Base-by-base conservation (phyloP, 1,140 invertebrate genomes). In the Chlorops oryzae region DNA sequence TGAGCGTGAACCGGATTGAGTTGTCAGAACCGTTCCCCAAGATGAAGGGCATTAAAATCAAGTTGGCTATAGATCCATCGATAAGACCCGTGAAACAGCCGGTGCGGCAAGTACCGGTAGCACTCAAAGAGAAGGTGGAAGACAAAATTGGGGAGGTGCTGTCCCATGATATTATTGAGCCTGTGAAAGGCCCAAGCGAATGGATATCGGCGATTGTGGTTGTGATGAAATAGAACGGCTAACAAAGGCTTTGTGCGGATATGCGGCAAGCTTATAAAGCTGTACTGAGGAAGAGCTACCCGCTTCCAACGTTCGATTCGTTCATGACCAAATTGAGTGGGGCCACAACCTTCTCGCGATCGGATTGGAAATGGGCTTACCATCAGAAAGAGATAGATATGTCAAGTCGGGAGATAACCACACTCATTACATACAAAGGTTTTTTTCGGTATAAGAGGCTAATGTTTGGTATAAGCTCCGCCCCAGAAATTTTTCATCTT, bases 171-270 rank as follows among this genome's bases (percentile, higher is more conserved):
- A n/a, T n/a, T n/a, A n/a, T n/a, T n/a, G 70, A 73, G 47, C 1
- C 12, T 24, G 52, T 57, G 9, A 47, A 52, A 13, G 49, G 44
- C 17, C 38, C 49, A 12, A 43, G 59, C 9, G 41, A 34, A 45
- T 74, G 70, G 67, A 54, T 74, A 24, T 72, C 70, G 17, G 68
- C 72, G 2, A 45, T 73, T 7, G 63, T 70, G 3, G 60, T 62
- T 10, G 51, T 65, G 9, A 18, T 61, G 3, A 73, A 70, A 43
- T 39, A 50, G 21, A 47, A 62, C 38, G 62, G 61, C 3, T 63
- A 73, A 34, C 34, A 70, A 3, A 44, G 72, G n/a, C 42, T 75
- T 21, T 73, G 69, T 50, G 35, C 73, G 3, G 67, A 75, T 39
- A 71, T 74, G 65, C 51, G 72, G 18, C 18, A 50, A 27, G 72